phyloP scores from a whole-genome alignment of 2,888 invertebrate genomes.

The Pollenia labialis region DNA sequence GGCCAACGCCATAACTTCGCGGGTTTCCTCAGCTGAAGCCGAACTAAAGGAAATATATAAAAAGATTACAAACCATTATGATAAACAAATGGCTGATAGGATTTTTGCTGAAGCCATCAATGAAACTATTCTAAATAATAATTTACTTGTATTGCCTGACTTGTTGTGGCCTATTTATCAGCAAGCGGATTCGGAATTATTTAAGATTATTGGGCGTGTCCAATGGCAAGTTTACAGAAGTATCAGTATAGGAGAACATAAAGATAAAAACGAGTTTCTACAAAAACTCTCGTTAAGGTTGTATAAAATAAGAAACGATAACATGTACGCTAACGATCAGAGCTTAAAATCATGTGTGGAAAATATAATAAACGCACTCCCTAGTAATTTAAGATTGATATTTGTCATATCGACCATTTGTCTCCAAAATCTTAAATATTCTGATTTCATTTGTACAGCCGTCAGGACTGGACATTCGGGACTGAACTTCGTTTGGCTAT shows the following conservation, averaged over 20 bases:
- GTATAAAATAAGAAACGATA: constrained; percentile 13
- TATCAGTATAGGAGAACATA: not conserved
- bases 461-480: not conserved
- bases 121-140: not conserved
- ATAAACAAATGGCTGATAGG: not conserved
- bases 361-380: not conserved
- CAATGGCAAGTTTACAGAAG: not conserved
- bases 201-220: not conserved
- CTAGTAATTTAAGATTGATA: constrained; percentile 24
- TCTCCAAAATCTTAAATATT: constrained; percentile 28
- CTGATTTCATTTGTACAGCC: not conserved
- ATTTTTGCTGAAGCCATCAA: not conserved
- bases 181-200: not conserved
- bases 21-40: too few relatives aligned
- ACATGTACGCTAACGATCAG: not conserved
- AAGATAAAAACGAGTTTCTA: constrained; percentile 6
- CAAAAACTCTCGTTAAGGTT: constrained; percentile 2
- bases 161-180: constrained; percentile 14
- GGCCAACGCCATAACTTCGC: not conserved
- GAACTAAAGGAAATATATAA: not conserved
- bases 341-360: constrained; percentile 10
- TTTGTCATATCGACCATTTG: constrained; percentile 28
- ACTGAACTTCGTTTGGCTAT: constrained; percentile 24
- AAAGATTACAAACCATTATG: not conserved
- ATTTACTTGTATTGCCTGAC: not conserved